Base-by-base conservation (phyloP, 2,888 invertebrate species). In the Plutella xylostella region DNA sequence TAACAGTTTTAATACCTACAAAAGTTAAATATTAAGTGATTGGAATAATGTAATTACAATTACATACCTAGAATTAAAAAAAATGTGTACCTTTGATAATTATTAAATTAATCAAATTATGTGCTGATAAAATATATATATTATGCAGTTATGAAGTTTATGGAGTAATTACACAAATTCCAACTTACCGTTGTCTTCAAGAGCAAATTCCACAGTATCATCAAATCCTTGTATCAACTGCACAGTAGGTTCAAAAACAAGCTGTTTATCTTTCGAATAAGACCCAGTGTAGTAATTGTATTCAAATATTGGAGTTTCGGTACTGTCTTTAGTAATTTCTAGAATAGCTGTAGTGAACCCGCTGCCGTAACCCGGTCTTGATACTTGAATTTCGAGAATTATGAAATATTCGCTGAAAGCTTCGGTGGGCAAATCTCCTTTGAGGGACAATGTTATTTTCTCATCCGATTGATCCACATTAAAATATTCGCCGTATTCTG, bases 181-280 rank as follows among this genome's bases (percentile, higher is more conserved):
- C n/a, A 28, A 28, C 39, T 25, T 22, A 40, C 22, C 39, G 9
- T n/a, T n/a, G 3, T 20, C 37, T 19, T 37, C 37, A 3, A 37
- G 18, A n/a, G 37, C 19, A 37, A 37, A 37, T 18, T 19, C 18
- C 1, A 42, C 42, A 30, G 42, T 31, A 9, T 42, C 42, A 14
- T 42, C 42, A 15, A 31, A 42, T n/a, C 42, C 42, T 14, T 42
- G 42, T n/a, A 31, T 14, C n/a, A 42, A 21, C 19, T 20, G 18
- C n/a, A 42, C 31, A n/a, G 30, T 42, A 19, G 11, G 4, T 12
- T 14, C 22, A 9, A 39, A 25, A 12, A 12, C 5, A 14, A 39
- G 15, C 6, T 20, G 19, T 7, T n/a, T 9, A n/a, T 37, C 37
- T 1, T 11, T 17, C 9, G 25, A 15, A 22, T 39, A 39, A 15